Evolutionary conservation across 2,797 vertebrate species (phyloP).

Genomic region (Macropodus opercularis): DNA sequence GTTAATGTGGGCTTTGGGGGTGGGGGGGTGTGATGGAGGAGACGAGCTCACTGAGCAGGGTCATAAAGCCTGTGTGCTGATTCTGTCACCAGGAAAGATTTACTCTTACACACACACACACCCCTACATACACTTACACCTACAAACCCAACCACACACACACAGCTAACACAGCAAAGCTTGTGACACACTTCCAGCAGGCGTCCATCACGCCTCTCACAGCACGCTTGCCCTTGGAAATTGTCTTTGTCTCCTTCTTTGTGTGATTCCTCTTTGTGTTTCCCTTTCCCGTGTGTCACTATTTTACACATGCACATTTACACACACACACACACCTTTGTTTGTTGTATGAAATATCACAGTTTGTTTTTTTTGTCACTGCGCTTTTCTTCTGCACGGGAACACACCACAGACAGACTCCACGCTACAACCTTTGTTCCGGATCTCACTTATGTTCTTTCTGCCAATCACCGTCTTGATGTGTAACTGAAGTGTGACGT

Average conservation of each 20-base stretch:
- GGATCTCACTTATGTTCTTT: background rate
- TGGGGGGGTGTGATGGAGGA: constrained; percentile 58
- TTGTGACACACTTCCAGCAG: constrained; percentile 54
- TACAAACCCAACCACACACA: too few relatives aligned
- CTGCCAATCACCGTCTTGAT: constrained; percentile 7
- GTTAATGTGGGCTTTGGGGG: constrained; percentile 26
- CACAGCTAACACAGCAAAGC: too few relatives aligned
- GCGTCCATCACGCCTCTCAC: constrained; percentile 63
- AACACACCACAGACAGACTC: constrained; percentile 23
- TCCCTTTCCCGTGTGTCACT: constrained; percentile 23
- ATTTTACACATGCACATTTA: constrained; percentile 4
- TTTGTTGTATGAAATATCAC: constrained; percentile 2
- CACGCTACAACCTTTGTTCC: constrained; percentile 9
- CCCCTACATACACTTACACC: constrained; percentile 25
- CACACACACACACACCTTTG: background rate
- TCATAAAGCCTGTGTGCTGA: constrained; percentile 76
- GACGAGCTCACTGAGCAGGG: constrained; percentile 61
- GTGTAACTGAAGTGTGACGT: constrained; percentile 14
- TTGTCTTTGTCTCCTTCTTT: constrained; percentile 18
- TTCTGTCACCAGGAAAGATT: constrained; percentile 78
- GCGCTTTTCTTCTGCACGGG: constrained; percentile 23
- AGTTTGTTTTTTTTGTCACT: constrained; percentile 53
- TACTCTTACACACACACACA: constrained; percentile 43
- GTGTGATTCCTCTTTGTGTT: constrained; percentile 41
- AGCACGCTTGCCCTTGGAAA: constrained; percentile 63